phyloP scores from a whole-genome alignment of 2,797 vertebrate genomes.

The Lagocephalus sceleratus region DNA sequence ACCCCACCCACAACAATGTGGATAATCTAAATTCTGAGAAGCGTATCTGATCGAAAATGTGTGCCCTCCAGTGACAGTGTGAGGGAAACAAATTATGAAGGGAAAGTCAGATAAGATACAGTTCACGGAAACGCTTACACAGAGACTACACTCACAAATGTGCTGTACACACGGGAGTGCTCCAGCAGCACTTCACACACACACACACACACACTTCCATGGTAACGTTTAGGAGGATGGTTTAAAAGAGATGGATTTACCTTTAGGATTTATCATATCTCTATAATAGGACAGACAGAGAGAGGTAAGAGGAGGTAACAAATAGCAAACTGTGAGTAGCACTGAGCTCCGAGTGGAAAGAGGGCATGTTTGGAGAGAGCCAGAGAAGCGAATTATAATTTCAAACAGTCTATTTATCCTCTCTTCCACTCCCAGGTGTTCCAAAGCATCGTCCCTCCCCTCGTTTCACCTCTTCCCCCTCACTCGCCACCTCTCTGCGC shows the following conservation, averaged over 20 bases:
- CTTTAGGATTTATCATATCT: conserved; percentile 53
- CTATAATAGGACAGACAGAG: conserved; percentile 42
- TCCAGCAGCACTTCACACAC: conserved; percentile 5
- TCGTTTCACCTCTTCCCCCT: background rate
- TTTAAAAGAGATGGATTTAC: conserved; percentile 52
- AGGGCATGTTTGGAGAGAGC: conserved; percentile 17
- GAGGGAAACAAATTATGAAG: conserved; percentile 30
- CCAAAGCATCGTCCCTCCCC: background rate
- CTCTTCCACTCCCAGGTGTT: background rate
- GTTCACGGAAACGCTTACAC: conserved; percentile 6
- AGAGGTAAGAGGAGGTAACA: conserved; percentile 23
- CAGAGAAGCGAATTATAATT: conserved; percentile 53
- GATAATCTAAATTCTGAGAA: conserved; percentile 44
- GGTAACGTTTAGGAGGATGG: conserved; percentile 20
- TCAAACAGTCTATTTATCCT: conserved; percentile 42
- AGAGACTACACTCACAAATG: conserved; percentile 13
- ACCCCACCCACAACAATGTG: conserved; percentile 26
- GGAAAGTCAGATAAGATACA: conserved; percentile 11
- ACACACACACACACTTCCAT: conserved; percentile 20
- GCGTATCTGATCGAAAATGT: conserved; percentile 31
- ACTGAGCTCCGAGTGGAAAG: conserved; percentile 32
- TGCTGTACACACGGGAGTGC: conserved; percentile 5
- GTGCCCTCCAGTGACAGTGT: conserved; percentile 23
- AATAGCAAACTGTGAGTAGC: conserved; percentile 39
- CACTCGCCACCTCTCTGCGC: conserved; percentile 22